phyloP scores from a whole-genome alignment of 2,113 vertebrate genomes.

The Callospermophilus lateralis region DNA sequence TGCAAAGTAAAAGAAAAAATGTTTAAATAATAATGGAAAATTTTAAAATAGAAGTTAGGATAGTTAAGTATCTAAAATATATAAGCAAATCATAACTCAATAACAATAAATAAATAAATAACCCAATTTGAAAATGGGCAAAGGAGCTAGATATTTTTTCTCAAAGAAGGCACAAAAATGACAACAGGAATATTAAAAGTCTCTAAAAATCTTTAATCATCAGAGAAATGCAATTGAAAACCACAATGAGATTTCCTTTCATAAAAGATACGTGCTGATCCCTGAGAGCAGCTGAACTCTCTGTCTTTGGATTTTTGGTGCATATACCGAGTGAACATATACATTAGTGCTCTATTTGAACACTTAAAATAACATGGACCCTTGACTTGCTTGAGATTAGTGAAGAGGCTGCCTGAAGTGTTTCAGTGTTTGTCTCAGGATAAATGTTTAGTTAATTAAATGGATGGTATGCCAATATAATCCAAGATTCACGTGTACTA shows the following conservation, averaged over 20 bases:
- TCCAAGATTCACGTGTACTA: background rate
- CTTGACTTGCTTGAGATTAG: background rate
- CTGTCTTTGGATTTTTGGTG: background rate
- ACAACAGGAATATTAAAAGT: background rate
- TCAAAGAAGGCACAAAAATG: background rate
- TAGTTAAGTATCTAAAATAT: background rate
- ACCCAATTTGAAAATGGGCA: background rate
- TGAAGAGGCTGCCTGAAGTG: background rate
- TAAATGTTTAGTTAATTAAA: background rate
- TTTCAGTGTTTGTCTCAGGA: background rate
- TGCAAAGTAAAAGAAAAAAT: background rate
- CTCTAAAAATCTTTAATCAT: background rate
- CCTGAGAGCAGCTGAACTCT: background rate
- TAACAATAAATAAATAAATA: background rate
- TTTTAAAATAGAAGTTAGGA: background rate
- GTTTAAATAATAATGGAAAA: background rate
- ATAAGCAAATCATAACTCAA: background rate
- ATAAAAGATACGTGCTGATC: background rate
- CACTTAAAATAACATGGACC: background rate
- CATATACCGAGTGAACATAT: background rate
- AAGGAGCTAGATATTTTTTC: background rate
- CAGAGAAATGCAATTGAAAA: background rate
- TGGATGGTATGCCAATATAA: background rate
- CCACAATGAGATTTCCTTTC: background rate
- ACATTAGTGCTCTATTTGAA: background rate